Evolutionary conservation across 2,113 vertebrate species (phyloP).

Genomic region (Melanostigma gelatinosum): DNA sequence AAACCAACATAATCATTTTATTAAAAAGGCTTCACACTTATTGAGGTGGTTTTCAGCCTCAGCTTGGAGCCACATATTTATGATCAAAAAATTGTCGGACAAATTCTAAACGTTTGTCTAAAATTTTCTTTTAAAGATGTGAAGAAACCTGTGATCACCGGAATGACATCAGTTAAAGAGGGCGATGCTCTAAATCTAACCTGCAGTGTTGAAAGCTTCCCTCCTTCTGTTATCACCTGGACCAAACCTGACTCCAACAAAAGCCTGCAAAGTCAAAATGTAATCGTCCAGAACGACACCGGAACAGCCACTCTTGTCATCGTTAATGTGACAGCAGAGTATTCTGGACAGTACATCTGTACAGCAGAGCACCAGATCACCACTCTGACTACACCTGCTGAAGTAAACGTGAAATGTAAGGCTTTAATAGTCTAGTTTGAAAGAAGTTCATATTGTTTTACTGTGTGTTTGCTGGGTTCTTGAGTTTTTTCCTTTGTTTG

Average conservation of each 20-base stretch:
- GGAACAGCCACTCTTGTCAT: conserved; percentile 12
- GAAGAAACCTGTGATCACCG: background rate
- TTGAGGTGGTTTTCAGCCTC: background rate
- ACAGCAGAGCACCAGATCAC: background rate
- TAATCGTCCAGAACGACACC: background rate
- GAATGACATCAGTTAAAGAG: background rate
- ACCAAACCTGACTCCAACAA: background rate
- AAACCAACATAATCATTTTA: background rate
- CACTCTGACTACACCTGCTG: background rate
- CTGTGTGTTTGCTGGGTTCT: background rate
- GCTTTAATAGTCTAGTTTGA: background rate
- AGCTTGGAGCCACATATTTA: background rate
- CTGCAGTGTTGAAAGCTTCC: background rate
- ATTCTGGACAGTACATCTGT: conserved; percentile 60
- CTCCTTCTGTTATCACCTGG: background rate
- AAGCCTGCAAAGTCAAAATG: background rate
- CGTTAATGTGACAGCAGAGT: background rate
- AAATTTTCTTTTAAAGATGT: conserved; percentile 1
- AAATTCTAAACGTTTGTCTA: background rate
- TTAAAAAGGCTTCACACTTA: background rate
- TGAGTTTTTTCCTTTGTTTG: background rate
- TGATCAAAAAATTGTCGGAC: background rate
- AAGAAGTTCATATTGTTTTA: background rate
- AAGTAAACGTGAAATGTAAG: conserved; percentile 53
- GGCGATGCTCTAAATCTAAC: background rate